Evolutionary conservation across 2,888 invertebrate genomes (phyloP), one percentile per base, ranked within the genome.

Genomic region (Tachystola acroxantha): DNA sequence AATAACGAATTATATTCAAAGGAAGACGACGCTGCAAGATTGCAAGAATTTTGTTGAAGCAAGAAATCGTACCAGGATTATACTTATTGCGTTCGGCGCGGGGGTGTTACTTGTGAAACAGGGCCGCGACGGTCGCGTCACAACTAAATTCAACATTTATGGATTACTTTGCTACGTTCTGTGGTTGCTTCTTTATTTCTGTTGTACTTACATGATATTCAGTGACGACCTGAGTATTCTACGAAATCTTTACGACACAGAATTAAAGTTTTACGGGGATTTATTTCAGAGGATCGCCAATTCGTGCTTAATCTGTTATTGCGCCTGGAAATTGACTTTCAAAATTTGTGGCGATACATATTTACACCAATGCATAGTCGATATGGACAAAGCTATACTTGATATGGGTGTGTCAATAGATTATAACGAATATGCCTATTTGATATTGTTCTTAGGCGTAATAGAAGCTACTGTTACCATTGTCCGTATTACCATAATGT

Each of bases 261-360:
- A 64, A 48, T 43, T 80, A 11, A 57, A 63, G 39, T 59, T 66
- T 7, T 81, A 78, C 36, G 80, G 78, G 0, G 81, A 81, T 38
- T 58, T 63, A 31, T 64, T 62, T 16, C 75, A 79, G 42, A 62
- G 63, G 38, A 41, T 63, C 10, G 45, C 54, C 1, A 60, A 68
- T 2, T 34, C 59, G 0, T 1, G 57, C 0, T 74, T 60, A 26
- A 60, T 67, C 6, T 3, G 66, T 2, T 57, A 67, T 22, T 45
- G 57, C 0, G 58, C 74, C 55, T 68, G 67, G 63, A 67, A 74
- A 40, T 43, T 71, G 31, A 64, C 74, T 1, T 70, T 67, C 36
- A 40, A 52, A 33, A 40, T 71, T 19, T 62, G 61, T 36, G 51
- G 57, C 1, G 54, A 63, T 31, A 38, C 42, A 1, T 22, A 33